phyloP scores from a whole-genome alignment of 2,113 vertebrate species.

The Kryptolebias marmoratus region DNA sequence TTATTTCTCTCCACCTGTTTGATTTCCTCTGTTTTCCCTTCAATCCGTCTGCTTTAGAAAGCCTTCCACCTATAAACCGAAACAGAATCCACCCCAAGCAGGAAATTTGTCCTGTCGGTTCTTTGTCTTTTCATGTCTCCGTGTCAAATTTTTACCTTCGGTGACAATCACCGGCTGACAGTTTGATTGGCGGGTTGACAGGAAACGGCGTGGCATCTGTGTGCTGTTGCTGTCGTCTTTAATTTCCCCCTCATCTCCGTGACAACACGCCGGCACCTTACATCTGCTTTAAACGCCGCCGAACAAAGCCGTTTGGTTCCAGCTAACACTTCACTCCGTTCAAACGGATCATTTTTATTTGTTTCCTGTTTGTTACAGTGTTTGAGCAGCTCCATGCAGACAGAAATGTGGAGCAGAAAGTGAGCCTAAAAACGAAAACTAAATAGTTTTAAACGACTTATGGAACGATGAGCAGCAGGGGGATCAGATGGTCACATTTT shows the following conservation, averaged over 20 bases:
- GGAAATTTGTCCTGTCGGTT: constrained; percentile 22
- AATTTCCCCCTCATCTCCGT: constrained; percentile 54
- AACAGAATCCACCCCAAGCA: constrained; percentile 4
- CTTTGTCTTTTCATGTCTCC: constrained; percentile 13
- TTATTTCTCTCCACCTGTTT: too few relatives aligned
- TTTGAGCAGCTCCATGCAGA: too few relatives aligned
- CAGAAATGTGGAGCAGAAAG: too few relatives aligned
- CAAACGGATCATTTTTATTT: neutral
- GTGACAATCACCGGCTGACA: constrained; percentile 60
- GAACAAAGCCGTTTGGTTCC: constrained; percentile 3
- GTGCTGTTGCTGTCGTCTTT: constrained; percentile 59
- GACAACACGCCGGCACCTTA: constrained; percentile 47
- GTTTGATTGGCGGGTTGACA: constrained; percentile 65
- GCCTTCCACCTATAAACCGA: neutral
- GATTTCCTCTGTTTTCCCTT: neutral
- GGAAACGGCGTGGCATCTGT: constrained; percentile 39
- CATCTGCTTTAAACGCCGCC: constrained; percentile 37
- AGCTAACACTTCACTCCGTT: constrained; percentile 9
- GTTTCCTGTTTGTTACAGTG: neutral
- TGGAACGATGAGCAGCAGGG: too few relatives aligned
- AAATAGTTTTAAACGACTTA: too few relatives aligned
- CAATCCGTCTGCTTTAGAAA: neutral
- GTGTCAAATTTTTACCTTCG: constrained; percentile 40
- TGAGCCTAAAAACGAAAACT: too few relatives aligned
- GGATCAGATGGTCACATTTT: too few relatives aligned